A percentile compares a stretch with the other conserved stretches of the same genome.
phyloP scores from a whole-genome alignment of 2,888 invertebrate genomes.

The Salticus scenicus region DNA sequence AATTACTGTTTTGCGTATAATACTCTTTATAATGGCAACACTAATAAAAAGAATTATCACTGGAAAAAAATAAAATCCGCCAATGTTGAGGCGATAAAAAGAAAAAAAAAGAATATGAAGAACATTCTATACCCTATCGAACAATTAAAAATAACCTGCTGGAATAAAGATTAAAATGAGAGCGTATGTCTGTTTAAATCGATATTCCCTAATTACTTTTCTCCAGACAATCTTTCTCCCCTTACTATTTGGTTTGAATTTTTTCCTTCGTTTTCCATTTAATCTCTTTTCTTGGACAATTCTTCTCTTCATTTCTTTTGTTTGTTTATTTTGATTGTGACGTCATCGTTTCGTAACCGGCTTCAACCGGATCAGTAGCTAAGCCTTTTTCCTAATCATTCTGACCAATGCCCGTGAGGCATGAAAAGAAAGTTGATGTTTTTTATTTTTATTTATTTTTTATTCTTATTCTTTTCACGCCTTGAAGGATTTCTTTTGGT shows the following conservation, averaged over 20 bases:
- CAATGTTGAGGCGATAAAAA: neutral
- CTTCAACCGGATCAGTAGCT: constrained; percentile 1
- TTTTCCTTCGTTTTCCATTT: neutral
- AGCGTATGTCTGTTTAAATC: neutral
- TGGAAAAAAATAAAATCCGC: neutral
- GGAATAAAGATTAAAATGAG: neutral
- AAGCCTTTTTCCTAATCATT: constrained; percentile 8
- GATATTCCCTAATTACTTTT: neutral
- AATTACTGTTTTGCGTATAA: too few relatives aligned
- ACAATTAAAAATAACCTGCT: neutral
- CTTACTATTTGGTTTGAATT: neutral
- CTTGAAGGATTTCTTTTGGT: too few relatives aligned
- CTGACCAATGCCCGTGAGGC: neutral
- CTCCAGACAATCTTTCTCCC: constrained; percentile 1
- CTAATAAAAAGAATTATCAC: neutral
- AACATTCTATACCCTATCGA: neutral
- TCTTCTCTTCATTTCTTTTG: neutral
- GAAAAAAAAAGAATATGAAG: neutral
- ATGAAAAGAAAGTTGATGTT: neutral
- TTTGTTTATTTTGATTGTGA: constrained; percentile 1
- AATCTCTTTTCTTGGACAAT: neutral
- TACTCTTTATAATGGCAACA: too few relatives aligned
- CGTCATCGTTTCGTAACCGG: neutral
- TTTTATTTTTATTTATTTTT: neutral
- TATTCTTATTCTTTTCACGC: too few relatives aligned